Conservation (phyloP, 1,140 invertebrate species). For the Cyclargus thomasi region DNA sequence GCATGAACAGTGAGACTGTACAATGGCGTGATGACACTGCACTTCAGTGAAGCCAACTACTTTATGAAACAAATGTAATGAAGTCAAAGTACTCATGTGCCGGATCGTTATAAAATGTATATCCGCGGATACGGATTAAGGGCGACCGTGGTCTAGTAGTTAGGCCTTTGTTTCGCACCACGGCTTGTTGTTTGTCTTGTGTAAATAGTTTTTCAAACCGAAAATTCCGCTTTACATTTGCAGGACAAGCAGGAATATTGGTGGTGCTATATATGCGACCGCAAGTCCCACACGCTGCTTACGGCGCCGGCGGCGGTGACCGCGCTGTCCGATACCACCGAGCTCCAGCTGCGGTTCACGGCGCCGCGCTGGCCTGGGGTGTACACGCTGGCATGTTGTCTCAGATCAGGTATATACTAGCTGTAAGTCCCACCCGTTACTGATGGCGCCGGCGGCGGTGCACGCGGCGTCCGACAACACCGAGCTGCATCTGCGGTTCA, state of each 20-base stretch:
- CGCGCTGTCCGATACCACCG: constrained; percentile 84
- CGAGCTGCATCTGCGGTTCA: constrained; percentile 96
- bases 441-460: constrained; percentile 94
- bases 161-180: too few relatives aligned
- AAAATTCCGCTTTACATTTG: too few relatives aligned
- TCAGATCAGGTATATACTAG: constrained; percentile 80
- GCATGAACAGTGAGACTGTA: too few relatives aligned
- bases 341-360: constrained; percentile 96
- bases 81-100: too few relatives aligned
- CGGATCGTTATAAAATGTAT: too few relatives aligned
- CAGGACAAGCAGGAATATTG: constrained; percentile 98
- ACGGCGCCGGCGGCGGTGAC: constrained; percentile 95
- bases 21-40: too few relatives aligned
- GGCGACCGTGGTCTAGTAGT: too few relatives aligned
- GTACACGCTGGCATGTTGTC: constrained; percentile 95
- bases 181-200: too few relatives aligned
- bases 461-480: constrained; percentile 86
- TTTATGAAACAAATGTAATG: too few relatives aligned
- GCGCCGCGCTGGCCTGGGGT: constrained; percentile 94
- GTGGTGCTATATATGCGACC: constrained; percentile 98
- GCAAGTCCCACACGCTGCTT: constrained; percentile 91
- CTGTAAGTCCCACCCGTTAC: constrained; percentile 81
- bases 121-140: too few relatives aligned
- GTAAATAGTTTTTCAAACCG: too few relatives aligned
- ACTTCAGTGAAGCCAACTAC: too few relatives aligned